Evolutionary conservation across 2,888 invertebrate species (phyloP).

Genomic region (Lasiommata megera): DNA sequence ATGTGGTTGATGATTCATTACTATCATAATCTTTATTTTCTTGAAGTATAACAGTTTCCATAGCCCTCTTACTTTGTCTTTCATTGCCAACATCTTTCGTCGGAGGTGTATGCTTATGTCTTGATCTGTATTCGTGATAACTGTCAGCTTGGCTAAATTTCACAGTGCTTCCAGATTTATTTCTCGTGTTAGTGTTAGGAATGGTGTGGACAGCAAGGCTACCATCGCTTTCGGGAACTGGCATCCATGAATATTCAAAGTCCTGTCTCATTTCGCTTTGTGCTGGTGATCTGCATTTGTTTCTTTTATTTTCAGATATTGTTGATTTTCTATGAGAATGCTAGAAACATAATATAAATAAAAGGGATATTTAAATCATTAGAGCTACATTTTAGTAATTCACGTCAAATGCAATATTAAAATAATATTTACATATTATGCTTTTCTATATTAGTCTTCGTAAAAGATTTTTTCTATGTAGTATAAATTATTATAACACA

Average conservation of each 20-base stretch:
- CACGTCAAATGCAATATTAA: not conserved
- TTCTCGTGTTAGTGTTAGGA: slow-evolving; percentile 46
- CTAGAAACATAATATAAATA: slow-evolving; percentile 34
- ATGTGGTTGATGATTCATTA: slow-evolving; percentile 41
- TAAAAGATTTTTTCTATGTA: no score
- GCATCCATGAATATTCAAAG: slow-evolving; percentile 73
- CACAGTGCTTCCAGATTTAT: slow-evolving; percentile 55
- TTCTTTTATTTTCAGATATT: slow-evolving; percentile 24
- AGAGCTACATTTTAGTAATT: not conserved
- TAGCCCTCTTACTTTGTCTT: slow-evolving; percentile 35
- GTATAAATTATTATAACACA: not conserved
- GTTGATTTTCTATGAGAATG: slow-evolving; percentile 36
- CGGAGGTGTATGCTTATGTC: slow-evolving; percentile 72
- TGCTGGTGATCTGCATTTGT: slow-evolving; percentile 46
- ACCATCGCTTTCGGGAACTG: slow-evolving; percentile 67
- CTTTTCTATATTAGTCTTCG: not conserved
- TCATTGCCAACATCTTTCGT: slow-evolving; percentile 55
- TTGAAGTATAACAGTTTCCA: slow-evolving; percentile 49
- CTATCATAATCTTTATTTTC: slow-evolving; percentile 44
- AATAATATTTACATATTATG: not conserved
- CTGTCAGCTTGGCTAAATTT: slow-evolving; percentile 67
- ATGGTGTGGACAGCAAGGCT: slow-evolving; percentile 65
- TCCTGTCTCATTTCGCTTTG: slow-evolving; percentile 42
- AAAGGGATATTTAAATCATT: not conserved
- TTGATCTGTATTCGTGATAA: slow-evolving; percentile 71